Percentiles rank a stretch among this genome's conserved stretches.
These are phyloP conservation scores for Tiliacea citrago DNA, from an alignment of 2,888 invertebrate species.

Conservation along the genomic window DNA sequence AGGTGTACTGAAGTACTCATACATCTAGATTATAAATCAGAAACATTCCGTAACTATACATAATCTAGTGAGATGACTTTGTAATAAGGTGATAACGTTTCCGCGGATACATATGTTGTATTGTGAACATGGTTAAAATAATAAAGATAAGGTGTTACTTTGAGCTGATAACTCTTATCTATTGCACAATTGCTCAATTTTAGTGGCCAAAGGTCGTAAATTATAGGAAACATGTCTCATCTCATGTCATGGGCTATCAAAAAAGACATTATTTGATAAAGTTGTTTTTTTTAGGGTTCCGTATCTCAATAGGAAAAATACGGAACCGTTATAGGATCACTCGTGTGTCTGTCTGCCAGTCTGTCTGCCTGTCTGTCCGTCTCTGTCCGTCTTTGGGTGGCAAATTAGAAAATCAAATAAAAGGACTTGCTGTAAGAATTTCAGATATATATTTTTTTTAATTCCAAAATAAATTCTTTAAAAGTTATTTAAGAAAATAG, in stretches of 20 bases:
- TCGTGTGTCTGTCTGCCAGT: no score
- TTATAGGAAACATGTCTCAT: slow-evolving; percentile 6
- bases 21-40: slow-evolving; percentile 22
- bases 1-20: slow-evolving; percentile 1
- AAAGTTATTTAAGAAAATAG: no score
- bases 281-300: slow-evolving; percentile 14
- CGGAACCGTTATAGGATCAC: no score
- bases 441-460: no score
- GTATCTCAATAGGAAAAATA: no score
- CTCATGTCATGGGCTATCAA: slow-evolving; percentile 17
- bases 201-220: background rate
- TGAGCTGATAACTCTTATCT: slow-evolving; percentile 41
- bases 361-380: no score
- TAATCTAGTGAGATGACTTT: slow-evolving; percentile 23
- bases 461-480: no score
- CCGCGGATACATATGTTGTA: slow-evolving; percentile 13
- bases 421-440: no score
- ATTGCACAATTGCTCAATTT: slow-evolving; percentile 41
- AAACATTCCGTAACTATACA: slow-evolving; percentile 16
- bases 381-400: no score
- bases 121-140: slow-evolving; percentile 16
- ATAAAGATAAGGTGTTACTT: slow-evolving; percentile 39
- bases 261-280: slow-evolving; percentile 30
- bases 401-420: no score
- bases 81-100: slow-evolving; percentile 23